Conservation (phyloP, 1,140 invertebrate species). For the Drosophila leontia region DNA sequence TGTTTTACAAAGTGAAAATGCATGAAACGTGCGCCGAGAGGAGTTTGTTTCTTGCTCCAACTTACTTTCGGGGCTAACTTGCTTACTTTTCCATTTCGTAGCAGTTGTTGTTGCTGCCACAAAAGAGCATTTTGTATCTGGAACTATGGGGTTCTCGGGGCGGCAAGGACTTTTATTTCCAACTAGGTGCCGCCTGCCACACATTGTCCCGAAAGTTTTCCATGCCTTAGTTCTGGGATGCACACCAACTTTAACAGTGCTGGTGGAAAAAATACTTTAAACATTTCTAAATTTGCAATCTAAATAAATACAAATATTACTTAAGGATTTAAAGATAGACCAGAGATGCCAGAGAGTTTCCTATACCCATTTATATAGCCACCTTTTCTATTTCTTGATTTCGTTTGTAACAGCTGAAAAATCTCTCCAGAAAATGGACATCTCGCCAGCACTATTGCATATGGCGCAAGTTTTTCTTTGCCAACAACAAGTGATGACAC, state of each 20-base stretch:
- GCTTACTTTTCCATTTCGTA: slow-evolving; percentile 44
- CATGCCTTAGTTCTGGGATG: slow-evolving; percentile 30
- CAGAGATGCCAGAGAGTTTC: background rate
- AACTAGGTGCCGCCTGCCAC: slow-evolving; percentile 62
- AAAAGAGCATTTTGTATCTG: slow-evolving; percentile 75
- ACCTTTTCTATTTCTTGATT: background rate
- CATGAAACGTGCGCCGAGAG: slow-evolving; percentile 69
- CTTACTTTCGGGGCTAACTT: slow-evolving; percentile 63
- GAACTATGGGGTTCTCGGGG: slow-evolving; percentile 14
- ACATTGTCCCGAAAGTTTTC: slow-evolving; percentile 64
- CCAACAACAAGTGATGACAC: slow-evolving; percentile 72
- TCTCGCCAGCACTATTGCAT: slow-evolving; percentile 12
- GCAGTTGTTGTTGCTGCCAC: slow-evolving; percentile 45
- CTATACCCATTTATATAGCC: background rate
- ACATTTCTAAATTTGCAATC: background rate
- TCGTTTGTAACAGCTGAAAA: too few relatives aligned
- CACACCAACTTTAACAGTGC: slow-evolving; percentile 9
- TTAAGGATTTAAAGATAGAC: background rate
- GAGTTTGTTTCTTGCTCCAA: slow-evolving; percentile 45
- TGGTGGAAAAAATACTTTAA: background rate
- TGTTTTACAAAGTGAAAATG: slow-evolving; percentile 83
- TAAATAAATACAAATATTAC: too few relatives aligned
- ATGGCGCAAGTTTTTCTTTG: slow-evolving; percentile 35
- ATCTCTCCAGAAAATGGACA: background rate
- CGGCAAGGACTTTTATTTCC: slow-evolving; percentile 25